These are phyloP conservation scores for Eremobia ochroleuca DNA, from an alignment of 2,888 invertebrate genomes.

Conservation along the genomic window DNA sequence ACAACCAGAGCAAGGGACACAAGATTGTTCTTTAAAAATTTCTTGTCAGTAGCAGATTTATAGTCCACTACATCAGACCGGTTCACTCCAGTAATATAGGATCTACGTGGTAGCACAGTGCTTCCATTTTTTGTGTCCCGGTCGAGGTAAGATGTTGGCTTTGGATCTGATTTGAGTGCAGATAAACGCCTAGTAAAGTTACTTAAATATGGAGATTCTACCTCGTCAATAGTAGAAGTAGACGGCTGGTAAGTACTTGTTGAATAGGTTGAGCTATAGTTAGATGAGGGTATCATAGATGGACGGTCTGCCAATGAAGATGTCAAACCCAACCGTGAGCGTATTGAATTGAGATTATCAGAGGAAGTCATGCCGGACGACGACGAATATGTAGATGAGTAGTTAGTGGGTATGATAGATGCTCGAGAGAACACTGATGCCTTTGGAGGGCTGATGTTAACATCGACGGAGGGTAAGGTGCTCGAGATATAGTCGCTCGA, in stretches of 20 bases:
- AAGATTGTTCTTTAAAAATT: slow-evolving; percentile 91
- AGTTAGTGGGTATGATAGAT: slow-evolving; percentile 79
- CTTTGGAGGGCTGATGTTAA: slow-evolving; percentile 81
- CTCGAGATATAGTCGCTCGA: slow-evolving; percentile 87
- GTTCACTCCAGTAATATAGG: slow-evolving; percentile 82
- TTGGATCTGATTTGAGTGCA: slow-evolving; percentile 84
- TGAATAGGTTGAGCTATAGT: slow-evolving; percentile 79
- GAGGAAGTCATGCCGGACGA: slow-evolving; percentile 82
- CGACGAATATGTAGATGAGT: slow-evolving; percentile 77
- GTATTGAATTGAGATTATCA: slow-evolving; percentile 91
- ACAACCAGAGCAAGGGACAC: slow-evolving; percentile 92
- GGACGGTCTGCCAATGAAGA: slow-evolving; percentile 84
- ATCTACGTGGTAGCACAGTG: slow-evolving; percentile 81
- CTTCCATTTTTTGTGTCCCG: slow-evolving; percentile 86
- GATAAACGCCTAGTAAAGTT: slow-evolving; percentile 93
- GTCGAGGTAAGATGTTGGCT: slow-evolving; percentile 77
- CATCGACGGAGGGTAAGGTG: slow-evolving; percentile 81
- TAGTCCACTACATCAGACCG: slow-evolving; percentile 85
- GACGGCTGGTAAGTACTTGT: slow-evolving; percentile 82
- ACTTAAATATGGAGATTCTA: slow-evolving; percentile 93
- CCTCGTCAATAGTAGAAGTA: slow-evolving; percentile 87
- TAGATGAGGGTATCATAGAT: slow-evolving; percentile 71
- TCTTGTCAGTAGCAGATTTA: slow-evolving; percentile 86
- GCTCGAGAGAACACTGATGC: slow-evolving; percentile 85
- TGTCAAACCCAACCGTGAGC: slow-evolving; percentile 90